These are phyloP conservation scores for Melipona beecheii DNA, from an alignment of 2,888 invertebrate species.

Conservation along the genomic window DNA sequence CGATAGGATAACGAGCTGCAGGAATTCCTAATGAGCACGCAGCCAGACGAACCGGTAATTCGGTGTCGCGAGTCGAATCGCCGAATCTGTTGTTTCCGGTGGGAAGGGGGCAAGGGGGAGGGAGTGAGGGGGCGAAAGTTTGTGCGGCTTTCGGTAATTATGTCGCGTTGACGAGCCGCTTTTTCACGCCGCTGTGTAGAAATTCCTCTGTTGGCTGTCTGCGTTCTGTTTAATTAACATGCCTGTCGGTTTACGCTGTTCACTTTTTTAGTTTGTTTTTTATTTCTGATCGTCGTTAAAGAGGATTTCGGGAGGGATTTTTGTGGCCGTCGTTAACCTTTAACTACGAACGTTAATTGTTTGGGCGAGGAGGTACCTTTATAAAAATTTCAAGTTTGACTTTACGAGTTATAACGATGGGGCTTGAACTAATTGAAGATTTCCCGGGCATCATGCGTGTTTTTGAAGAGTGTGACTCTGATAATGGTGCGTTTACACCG, in stretches of 20 bases:
- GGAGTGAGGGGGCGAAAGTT: conserved; percentile 31
- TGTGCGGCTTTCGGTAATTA: conserved; percentile 47
- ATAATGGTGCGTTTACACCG: neutral
- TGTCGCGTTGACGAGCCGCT: conserved; percentile 45
- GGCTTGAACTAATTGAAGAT: neutral
- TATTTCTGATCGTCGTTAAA: neutral
- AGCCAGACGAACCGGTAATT: conserved; percentile 45
- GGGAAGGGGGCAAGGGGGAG: neutral
- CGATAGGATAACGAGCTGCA: conserved; percentile 57
- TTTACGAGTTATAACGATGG: neutral
- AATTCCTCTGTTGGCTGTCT: neutral
- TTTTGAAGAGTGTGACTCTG: neutral
- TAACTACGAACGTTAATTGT: neutral
- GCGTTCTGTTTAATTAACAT: conserved; percentile 41
- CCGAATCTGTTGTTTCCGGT: conserved; percentile 40
- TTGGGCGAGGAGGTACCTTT: too few relatives aligned
- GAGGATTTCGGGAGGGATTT: neutral
- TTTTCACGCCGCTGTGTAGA: conserved; percentile 12
- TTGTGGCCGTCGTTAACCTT: neutral
- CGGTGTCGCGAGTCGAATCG: conserved; percentile 46
- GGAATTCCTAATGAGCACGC: conserved; percentile 60
- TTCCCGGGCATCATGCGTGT: neutral
- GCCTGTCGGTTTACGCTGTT: neutral
- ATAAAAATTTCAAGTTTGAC: neutral
- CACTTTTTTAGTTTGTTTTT: neutral